Evolutionary conservation across 2,113 vertebrate species (phyloP).

Genomic region (Caloenas nicobarica): DNA sequence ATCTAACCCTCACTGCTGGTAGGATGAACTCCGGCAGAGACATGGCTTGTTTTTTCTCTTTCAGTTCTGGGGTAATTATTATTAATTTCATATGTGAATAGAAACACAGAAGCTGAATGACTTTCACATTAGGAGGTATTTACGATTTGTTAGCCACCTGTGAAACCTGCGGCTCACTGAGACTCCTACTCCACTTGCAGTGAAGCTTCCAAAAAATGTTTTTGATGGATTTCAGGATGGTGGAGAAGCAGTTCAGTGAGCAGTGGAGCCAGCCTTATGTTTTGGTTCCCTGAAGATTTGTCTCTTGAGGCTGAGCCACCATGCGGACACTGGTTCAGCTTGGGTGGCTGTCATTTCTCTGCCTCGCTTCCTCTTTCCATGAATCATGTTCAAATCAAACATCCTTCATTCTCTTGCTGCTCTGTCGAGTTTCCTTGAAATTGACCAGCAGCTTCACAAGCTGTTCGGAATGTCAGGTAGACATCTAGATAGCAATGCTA

Average conservation of each 20-base stretch:
- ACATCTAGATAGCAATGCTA: background rate
- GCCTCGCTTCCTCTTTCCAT: background rate
- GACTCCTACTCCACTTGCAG: background rate
- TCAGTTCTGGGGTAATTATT: background rate
- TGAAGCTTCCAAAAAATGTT: background rate
- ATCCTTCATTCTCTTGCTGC: background rate
- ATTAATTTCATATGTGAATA: background rate
- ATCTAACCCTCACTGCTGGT: background rate
- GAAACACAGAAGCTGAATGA: background rate
- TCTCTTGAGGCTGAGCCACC: background rate
- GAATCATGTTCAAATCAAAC: background rate
- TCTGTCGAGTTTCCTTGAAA: background rate
- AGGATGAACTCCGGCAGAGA: background rate
- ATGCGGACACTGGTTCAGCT: background rate
- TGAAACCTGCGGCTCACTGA: background rate
- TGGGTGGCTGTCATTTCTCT: background rate
- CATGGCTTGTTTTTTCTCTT: background rate
- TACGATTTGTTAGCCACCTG: background rate
- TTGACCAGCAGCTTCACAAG: background rate
- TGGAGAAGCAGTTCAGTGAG: background rate
- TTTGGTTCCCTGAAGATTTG: slow-evolving; percentile 20
- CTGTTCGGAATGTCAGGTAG: background rate
- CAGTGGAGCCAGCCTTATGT: background rate
- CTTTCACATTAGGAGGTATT: background rate
- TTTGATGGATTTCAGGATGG: slow-evolving; percentile 3